These are phyloP conservation scores for Corythornis cristatus DNA, from an alignment of 2,113 vertebrate genomes.

Conservation along the genomic window DNA sequence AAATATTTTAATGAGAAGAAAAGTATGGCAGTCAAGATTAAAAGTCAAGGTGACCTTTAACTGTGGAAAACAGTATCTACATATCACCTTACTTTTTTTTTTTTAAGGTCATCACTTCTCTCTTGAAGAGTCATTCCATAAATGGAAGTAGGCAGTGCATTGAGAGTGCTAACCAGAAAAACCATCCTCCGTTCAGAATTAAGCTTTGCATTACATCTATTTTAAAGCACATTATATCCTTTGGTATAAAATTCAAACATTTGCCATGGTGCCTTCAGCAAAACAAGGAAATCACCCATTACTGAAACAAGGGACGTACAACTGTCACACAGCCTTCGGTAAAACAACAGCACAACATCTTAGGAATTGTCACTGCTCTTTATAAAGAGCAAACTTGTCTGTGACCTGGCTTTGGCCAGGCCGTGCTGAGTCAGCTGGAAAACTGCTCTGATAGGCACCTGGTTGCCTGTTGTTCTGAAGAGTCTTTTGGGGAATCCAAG, in stretches of 20 bases:
- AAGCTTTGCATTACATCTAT: not conserved
- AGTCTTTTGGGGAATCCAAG: not conserved
- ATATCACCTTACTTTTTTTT: constrained; percentile 45
- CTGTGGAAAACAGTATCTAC: constrained; percentile 56
- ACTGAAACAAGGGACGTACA: not conserved
- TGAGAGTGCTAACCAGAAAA: not conserved
- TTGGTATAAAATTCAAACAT: not conserved
- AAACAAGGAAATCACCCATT: accelerated
- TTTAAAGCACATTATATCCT: not conserved
- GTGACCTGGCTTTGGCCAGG: not conserved
- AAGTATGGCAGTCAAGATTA: constrained; percentile 70
- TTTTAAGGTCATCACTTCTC: constrained; percentile 58
- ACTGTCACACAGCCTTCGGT: not conserved
- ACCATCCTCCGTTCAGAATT: not conserved
- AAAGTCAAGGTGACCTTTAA: constrained; percentile 79
- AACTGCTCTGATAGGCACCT: not conserved
- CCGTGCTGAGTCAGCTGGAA: not conserved
- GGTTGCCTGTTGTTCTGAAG: not conserved
- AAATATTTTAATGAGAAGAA: constrained; percentile 82
- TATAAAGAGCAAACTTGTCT: accelerated
- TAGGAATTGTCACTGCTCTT: not conserved
- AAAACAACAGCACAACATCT: not conserved
- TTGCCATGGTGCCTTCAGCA: not conserved
- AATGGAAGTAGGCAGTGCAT: not conserved
- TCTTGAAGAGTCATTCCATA: constrained; percentile 13